Evolutionary conservation across 1,140 invertebrate genomes (phyloP), one percentile per base, ranked within the genome.

Genomic region (Saccostrea echinata): DNA sequence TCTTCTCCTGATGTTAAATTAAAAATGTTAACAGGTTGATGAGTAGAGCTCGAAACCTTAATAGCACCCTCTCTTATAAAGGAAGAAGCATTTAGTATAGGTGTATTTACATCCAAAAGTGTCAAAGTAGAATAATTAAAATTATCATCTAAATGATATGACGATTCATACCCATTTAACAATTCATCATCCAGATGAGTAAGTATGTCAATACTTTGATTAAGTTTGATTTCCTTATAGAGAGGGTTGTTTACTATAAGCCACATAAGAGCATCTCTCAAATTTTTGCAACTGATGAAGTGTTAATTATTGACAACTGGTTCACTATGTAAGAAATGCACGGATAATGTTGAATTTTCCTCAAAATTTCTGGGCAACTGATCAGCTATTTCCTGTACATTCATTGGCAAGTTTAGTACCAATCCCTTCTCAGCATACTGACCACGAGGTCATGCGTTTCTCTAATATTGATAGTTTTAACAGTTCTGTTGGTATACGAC

Each of bases 201-300:
- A n/a, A n/a, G n/a, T n/a, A n/a, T n/a, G n/a, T n/a, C n/a, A n/a
- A n/a, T 27, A n/a, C 33, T 64, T 21, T 51, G 18, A 35, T 53
- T 18, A n/a, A 61, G 11, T 87, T 57, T 21, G 18, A 88, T 81
- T 64, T 86, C 33, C 21, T 18, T 21, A 57, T 88, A 90, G 24
- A 90, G 71, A 3, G 18, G 9, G 82, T 90, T 90, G 51, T 90
- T 85, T 64, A 82, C 51, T 86, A 87, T 90, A 30, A 90, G 80
- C 88, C 90, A 89, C 2, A 27, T 18, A 12, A 90, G 64, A 55
- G 89, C 85, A n/a, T 52, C 33, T 30, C 6, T 24, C 43, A 88
- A 76, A 86, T 82, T 27, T 86, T 43, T 51, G 83, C 4, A 53
- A 76, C 2, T 57, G 9, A n/a, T 51, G 1, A 18, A 61, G 27